A percentile compares a stretch with the other conserved stretches of the same genome.
phyloP scores from a whole-genome alignment of 2,888 invertebrate genomes.

The Noctuana brunneofusca region DNA sequence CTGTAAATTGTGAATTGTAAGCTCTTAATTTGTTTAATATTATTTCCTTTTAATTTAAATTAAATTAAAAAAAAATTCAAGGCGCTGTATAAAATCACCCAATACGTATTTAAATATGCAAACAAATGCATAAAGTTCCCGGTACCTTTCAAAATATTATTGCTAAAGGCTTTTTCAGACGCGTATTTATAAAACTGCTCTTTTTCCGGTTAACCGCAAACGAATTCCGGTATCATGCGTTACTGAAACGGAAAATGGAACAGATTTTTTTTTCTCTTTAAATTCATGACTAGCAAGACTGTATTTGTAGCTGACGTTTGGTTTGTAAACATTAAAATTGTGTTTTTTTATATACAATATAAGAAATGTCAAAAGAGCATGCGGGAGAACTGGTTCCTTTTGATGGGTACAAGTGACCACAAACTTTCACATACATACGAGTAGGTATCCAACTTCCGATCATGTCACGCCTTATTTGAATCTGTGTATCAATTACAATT shows the following conservation, averaged over 20 bases:
- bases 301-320: conserved; percentile 1
- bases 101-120: too few species aligned
- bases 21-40: too few species aligned
- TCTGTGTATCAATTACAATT: background rate
- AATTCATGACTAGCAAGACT: conserved; percentile 3
- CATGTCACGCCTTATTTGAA: too few species aligned
- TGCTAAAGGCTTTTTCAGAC: background rate
- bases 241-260: conserved; percentile 18
- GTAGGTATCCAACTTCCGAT: too few species aligned
- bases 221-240: conserved; percentile 21
- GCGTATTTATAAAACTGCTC: conserved; percentile 2
- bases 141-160: background rate
- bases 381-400: too few species aligned
- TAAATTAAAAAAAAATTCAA: too few species aligned
- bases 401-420: too few species aligned
- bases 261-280: conserved; percentile 2
- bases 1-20: too few species aligned
- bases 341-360: background rate
- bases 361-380: too few species aligned
- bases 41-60: too few species aligned
- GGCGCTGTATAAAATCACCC: too few species aligned
- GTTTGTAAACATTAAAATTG: conserved; percentile 1
- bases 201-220: conserved; percentile 22
- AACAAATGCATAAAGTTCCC: background rate
- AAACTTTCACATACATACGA: too few species aligned